These are phyloP conservation scores for Argynnis bischoffii DNA, from an alignment of 2,888 invertebrate genomes.

Conservation along the genomic window DNA sequence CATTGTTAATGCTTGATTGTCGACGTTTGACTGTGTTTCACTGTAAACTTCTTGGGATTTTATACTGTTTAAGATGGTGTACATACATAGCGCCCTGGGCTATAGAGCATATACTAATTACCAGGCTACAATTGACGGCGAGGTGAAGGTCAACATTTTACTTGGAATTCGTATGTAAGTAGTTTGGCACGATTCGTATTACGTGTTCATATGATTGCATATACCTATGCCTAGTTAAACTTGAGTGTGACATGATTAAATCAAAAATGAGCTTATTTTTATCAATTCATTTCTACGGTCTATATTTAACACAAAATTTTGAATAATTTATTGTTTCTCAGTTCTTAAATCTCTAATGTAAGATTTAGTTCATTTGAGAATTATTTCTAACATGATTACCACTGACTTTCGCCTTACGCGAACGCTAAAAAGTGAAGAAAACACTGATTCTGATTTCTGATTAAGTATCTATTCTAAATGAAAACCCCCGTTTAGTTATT, in stretches of 20 bases:
- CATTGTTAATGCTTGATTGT: conserved; percentile 33
- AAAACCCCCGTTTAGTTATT: no score
- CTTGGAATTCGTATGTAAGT: conserved; percentile 28
- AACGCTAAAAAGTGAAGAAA: no score
- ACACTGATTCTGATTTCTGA: no score
- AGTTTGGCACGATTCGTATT: conserved; percentile 40
- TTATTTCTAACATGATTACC: no score
- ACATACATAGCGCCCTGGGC: conserved; percentile 29
- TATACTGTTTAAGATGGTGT: conserved; percentile 28
- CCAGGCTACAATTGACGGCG: conserved; percentile 43
- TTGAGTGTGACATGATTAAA: conserved; percentile 36
- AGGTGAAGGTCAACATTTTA: conserved; percentile 53
- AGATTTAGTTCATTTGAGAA: no score
- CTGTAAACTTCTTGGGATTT: conserved; percentile 23
- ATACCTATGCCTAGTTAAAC: conserved; percentile 37
- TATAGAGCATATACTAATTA: conserved; percentile 31
- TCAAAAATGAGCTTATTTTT: conserved; percentile 4
- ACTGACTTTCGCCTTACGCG: no score
- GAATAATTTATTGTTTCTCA: no score
- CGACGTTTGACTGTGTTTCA: conserved; percentile 29
- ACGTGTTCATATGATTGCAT: conserved; percentile 28
- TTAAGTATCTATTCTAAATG: no score
- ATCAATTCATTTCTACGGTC: neutral
- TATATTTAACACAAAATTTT: neutral
- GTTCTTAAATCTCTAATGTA: no score